phyloP scores from a whole-genome alignment of 2,888 invertebrate species.

The Drosophila quinaria region DNA sequence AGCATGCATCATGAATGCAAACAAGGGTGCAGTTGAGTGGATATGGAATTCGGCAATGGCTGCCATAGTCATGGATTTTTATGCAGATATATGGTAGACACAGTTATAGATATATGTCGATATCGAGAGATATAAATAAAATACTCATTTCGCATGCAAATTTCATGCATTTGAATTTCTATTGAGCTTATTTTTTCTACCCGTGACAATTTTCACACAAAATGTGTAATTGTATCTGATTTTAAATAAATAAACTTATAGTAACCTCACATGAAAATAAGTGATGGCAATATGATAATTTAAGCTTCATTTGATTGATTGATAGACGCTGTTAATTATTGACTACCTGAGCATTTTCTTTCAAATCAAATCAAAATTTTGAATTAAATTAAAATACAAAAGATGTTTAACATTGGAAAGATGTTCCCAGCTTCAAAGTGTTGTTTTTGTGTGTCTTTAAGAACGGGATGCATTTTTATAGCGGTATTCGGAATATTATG shows the following conservation, averaged over 20 bases:
- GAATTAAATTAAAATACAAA: not conserved
- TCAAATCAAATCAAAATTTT: conserved; percentile 12
- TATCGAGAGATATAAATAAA: conserved; percentile 8
- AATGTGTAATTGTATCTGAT: not conserved
- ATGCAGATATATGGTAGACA: conserved; percentile 1
- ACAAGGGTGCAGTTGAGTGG: conserved; percentile 38
- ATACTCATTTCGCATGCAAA: conserved; percentile 54
- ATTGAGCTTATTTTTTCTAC: conserved; percentile 20
- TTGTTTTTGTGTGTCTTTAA: conserved; percentile 1
- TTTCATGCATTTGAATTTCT: conserved; percentile 54
- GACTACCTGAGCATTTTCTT: not conserved
- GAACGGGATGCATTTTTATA: conserved; percentile 12
- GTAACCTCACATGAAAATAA: not conserved
- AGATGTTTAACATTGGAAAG: not conserved
- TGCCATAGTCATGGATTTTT: not conserved
- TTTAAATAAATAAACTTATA: not conserved
- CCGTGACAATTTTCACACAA: not conserved
- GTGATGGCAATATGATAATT: not conserved
- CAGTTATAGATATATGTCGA: not conserved
- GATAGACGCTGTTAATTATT: not conserved
- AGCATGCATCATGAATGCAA: conserved; percentile 52
- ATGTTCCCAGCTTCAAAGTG: conserved; percentile 1
- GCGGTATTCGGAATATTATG: conserved; percentile 2
- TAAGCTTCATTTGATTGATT: not conserved
- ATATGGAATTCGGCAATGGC: conserved; percentile 13